Percentiles rank a stretch among this genome's conserved stretches.
Conservation (phyloP, 2,113 vertebrate genomes). For the Pyrgilauda ruficollis region DNA sequence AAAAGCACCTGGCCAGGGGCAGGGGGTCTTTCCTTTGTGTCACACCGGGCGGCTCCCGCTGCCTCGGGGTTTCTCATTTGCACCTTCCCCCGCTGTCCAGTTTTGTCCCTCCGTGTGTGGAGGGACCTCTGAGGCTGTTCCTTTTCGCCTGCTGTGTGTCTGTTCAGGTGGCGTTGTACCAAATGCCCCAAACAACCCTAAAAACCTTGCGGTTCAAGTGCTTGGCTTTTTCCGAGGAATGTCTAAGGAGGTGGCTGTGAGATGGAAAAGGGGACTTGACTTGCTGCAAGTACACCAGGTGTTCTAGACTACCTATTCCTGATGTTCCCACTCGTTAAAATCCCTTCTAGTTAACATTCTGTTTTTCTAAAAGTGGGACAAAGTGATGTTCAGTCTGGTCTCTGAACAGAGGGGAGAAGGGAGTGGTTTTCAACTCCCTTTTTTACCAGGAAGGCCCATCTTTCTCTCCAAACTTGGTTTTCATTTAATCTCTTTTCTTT, state of each 20-base stretch:
- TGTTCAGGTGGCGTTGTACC: background rate
- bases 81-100: rapidly evolving
- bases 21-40: rapidly evolving
- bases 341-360: background rate
- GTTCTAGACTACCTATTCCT: rapidly evolving
- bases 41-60: rapidly evolving
- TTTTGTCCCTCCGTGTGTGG: rapidly evolving
- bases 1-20: background rate
- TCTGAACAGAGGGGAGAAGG: background rate
- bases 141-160: rapidly evolving
- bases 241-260: background rate
- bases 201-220: background rate
- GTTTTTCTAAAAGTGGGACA: background rate
- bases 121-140: background rate
- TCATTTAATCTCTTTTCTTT: background rate
- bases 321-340: background rate
- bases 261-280: background rate
- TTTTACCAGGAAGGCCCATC: background rate
- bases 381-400: background rate
- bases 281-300: background rate
- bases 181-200: background rate
- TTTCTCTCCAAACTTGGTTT: background rate
- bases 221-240: background rate
- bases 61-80: background rate
- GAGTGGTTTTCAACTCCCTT: background rate